Percentiles rank a stretch among this genome's conserved stretches.
Evolutionary conservation across 92 coral and sea anemone species (phyloP).

Genomic region (Pocillopora meandrina): DNA sequence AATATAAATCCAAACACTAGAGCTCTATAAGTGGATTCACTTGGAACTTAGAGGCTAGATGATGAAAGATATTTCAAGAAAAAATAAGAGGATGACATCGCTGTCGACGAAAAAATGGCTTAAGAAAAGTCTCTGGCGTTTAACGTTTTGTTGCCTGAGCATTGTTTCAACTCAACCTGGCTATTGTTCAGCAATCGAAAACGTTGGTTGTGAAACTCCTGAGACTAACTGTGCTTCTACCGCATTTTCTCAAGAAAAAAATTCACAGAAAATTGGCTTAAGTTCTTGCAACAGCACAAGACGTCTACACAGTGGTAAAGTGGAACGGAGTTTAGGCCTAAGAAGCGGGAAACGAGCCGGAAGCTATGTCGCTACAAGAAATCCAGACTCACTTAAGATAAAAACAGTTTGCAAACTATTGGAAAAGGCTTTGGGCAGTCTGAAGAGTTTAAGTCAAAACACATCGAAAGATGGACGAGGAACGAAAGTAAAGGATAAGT

Average conservation of each 20-base stretch:
- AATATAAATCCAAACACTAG: no score
- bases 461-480: neutral
- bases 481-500: constrained; percentile 14
- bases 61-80: neutral
- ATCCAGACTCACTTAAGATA: neutral
- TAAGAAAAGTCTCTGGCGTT: neutral
- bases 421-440: constrained; percentile 12
- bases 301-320: neutral
- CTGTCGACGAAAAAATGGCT: neutral
- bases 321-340: neutral
- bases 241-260: neutral
- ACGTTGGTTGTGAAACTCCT: neutral
- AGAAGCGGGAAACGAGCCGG: neutral
- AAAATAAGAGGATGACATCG: neutral
- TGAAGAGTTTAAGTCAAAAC: constrained; percentile 3
- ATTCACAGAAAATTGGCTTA: neutral
- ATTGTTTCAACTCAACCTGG: neutral
- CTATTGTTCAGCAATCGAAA: neutral
- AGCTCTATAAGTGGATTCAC: no score
- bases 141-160: neutral
- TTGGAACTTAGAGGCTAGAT: no score
- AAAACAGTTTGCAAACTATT: constrained; percentile 24
- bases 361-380: constrained; percentile 12
- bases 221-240: neutral
- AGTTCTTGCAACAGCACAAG: neutral